Evolutionary conservation across 2,888 invertebrate species (phyloP).

Genomic region (Erebia palarica): DNA sequence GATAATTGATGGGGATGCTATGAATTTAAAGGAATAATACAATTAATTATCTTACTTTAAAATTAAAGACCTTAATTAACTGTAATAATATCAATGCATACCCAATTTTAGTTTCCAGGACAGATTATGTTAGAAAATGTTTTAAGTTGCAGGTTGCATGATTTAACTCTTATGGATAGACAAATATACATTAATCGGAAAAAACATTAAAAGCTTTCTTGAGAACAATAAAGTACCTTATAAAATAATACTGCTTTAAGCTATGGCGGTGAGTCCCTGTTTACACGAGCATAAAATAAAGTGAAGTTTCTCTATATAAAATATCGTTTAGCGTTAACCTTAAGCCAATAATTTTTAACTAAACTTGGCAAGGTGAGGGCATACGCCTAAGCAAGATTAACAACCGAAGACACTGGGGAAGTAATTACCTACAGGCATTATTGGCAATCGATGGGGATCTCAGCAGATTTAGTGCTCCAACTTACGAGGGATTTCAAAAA

Average conservation of each 20-base stretch:
- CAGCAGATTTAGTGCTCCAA: slow-evolving; percentile 64
- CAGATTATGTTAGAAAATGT: too few relatives aligned
- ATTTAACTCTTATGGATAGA: too few relatives aligned
- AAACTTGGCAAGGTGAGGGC: slow-evolving; percentile 57
- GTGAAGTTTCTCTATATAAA: slow-evolving; percentile 2
- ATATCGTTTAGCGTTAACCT: slow-evolving; percentile 24
- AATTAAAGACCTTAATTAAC: too few relatives aligned
- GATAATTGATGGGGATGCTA: too few relatives aligned
- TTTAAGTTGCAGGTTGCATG: too few relatives aligned
- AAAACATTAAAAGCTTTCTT: background rate
- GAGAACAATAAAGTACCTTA: background rate
- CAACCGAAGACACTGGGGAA: slow-evolving; percentile 58
- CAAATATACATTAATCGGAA: background rate
- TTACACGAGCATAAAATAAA: background rate
- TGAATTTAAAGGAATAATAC: too few relatives aligned
- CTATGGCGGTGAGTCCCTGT: too few relatives aligned
- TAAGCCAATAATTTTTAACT: slow-evolving; percentile 62
- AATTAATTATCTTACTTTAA: too few relatives aligned
- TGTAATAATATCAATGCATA: too few relatives aligned
- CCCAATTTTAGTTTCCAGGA: too few relatives aligned
- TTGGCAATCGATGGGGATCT: slow-evolving; percentile 71
- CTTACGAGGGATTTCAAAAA: slow-evolving; percentile 47
- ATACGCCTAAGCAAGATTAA: slow-evolving; percentile 64
- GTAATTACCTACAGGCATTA: slow-evolving; percentile 78
- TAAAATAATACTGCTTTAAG: too few relatives aligned